Evolutionary conservation across 2,113 vertebrate genomes (phyloP).

Genomic region (Oenanthe melanoleuca): DNA sequence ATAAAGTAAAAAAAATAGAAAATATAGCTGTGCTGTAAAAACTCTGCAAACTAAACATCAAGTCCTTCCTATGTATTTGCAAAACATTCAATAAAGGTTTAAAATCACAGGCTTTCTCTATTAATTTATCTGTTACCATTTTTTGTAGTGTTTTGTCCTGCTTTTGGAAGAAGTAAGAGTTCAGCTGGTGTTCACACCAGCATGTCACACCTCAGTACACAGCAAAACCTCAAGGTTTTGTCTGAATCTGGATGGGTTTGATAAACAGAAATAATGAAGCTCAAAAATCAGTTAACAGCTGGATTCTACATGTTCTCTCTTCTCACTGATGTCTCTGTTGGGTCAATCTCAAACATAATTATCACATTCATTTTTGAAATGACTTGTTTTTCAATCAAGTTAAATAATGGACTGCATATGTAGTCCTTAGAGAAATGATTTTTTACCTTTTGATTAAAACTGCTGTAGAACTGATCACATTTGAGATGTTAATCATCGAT

Average conservation of each 20-base stretch:
- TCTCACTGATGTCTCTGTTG: neutral
- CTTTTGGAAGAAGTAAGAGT: neutral
- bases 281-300: neutral
- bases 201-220: neutral
- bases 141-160: neutral
- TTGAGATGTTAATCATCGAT: neutral
- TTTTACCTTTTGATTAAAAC: constrained; percentile 37
- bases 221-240: neutral
- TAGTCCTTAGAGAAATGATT: constrained; percentile 4
- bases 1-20: neutral
- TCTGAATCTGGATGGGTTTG: neutral
- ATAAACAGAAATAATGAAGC: constrained; percentile 22
- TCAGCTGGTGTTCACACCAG: neutral
- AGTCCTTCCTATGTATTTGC: constrained; percentile 39
- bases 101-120: neutral
- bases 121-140: neutral
- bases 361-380: neutral
- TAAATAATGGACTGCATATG: neutral
- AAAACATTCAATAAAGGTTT: constrained; percentile 47
- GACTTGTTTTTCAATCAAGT: constrained; percentile 11
- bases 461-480: neutral
- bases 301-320: neutral
- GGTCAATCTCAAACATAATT: constrained; percentile 19
- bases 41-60: neutral
- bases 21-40: constrained; percentile 13